Conservation (phyloP, 2,888 invertebrate species). For the Disparrhopalites patrizii region DNA sequence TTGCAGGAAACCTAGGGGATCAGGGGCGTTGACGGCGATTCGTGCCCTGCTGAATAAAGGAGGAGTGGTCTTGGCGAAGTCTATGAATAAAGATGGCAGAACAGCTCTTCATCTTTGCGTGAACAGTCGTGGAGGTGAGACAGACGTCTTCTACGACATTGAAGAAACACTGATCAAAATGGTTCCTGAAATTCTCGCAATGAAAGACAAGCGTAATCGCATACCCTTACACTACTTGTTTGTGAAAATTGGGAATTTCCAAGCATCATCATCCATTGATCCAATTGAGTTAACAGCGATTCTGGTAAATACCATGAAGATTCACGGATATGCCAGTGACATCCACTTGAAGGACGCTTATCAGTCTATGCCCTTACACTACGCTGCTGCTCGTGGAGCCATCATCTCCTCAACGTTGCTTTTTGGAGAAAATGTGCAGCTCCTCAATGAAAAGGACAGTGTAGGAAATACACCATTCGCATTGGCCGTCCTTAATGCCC, state of each 20-base stretch:
- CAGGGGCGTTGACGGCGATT: slow-evolving; percentile 24
- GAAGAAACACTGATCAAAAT: slow-evolving; percentile 53
- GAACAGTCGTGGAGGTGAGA: slow-evolving; percentile 51
- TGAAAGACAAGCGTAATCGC: slow-evolving; percentile 50
- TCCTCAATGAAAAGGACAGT: slow-evolving; percentile 50
- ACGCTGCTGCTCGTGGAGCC: slow-evolving; percentile 54
- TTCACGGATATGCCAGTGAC: slow-evolving; percentile 27
- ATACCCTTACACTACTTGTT: slow-evolving; percentile 56
- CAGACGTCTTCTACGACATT: slow-evolving; percentile 53
- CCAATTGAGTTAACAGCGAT: slow-evolving; percentile 54
- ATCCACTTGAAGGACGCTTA: slow-evolving; percentile 51
- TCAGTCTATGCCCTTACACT: slow-evolving; percentile 52
- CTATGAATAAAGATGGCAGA: slow-evolving; percentile 46
- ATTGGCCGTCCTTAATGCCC: slow-evolving; percentile 52
- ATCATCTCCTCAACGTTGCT: slow-evolving; percentile 53
- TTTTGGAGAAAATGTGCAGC: slow-evolving; percentile 29
- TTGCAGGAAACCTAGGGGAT: slow-evolving; percentile 23
- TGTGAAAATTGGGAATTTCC: slow-evolving; percentile 50
- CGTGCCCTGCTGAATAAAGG: slow-evolving; percentile 27
- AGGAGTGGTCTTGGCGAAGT: slow-evolving; percentile 11
- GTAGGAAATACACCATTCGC: slow-evolving; percentile 55
- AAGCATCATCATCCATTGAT: slow-evolving; percentile 49
- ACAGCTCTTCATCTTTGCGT: slow-evolving; percentile 55
- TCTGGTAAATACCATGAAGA: slow-evolving; percentile 52
- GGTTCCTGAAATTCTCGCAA: slow-evolving; percentile 51